phyloP scores from a whole-genome alignment of 2,113 vertebrate species.

The Takifugu flavidus region DNA sequence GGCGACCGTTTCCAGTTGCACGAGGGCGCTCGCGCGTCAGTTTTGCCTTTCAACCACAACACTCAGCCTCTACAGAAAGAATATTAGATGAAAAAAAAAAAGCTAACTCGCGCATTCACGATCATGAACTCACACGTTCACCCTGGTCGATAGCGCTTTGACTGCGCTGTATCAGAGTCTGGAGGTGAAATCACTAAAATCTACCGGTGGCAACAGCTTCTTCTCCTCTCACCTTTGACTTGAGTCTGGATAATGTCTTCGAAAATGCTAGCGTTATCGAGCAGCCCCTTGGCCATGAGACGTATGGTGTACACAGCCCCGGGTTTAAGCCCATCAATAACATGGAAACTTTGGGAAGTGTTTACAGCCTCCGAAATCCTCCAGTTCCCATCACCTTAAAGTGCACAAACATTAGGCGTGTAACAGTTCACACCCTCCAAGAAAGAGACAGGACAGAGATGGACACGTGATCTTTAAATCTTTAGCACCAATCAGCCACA shows the following conservation, averaged over 20 bases:
- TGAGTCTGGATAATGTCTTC: constrained; percentile 92
- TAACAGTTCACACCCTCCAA: not conserved
- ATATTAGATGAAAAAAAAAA: constrained; percentile 7
- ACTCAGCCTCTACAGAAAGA: constrained; percentile 12
- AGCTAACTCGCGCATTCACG: not conserved
- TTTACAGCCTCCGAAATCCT: constrained; percentile 84
- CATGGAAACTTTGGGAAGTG: constrained; percentile 83
- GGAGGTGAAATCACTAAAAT: constrained; percentile 20
- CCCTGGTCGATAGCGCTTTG: constrained; percentile 2
- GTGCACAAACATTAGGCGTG: constrained; percentile 72
- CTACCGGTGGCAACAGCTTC: constrained; percentile 18
- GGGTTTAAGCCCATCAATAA: constrained; percentile 84
- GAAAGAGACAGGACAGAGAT: constrained; percentile 8
- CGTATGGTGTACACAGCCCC: constrained; percentile 84
- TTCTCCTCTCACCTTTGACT: constrained; percentile 85
- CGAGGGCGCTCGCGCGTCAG: constrained; percentile 9
- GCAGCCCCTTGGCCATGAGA: constrained; percentile 86
- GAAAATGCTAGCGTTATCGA: constrained; percentile 92
- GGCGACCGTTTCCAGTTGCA: constrained; percentile 19
- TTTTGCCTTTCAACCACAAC: constrained; percentile 20
- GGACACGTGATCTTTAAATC: not conserved
- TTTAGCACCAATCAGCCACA: no score
- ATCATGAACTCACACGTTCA: constrained; percentile 8
- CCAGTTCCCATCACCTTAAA: constrained; percentile 86
- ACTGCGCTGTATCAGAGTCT: not conserved